Percentiles rank a stretch among this genome's conserved stretches.
These are phyloP conservation scores for Corvus cornix DNA, from an alignment of 2,113 vertebrate species.

Conservation along the genomic window DNA sequence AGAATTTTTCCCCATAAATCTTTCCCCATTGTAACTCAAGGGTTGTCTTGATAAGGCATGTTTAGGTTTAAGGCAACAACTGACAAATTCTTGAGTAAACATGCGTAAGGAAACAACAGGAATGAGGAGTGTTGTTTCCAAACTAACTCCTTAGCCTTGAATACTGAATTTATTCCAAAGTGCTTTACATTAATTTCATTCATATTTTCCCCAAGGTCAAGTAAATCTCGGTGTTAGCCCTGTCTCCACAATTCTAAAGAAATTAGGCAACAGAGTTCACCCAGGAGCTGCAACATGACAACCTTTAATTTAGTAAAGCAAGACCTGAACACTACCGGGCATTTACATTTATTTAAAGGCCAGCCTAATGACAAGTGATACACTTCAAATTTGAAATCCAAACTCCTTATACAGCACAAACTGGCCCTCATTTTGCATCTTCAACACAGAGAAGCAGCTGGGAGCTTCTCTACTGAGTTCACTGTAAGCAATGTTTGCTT, in stretches of 20 bases:
- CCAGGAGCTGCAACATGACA: neutral
- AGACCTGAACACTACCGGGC: neutral
- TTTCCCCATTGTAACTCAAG: neutral
- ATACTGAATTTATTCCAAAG: neutral
- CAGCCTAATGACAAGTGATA: neutral
- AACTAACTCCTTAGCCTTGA: neutral
- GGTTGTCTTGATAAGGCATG: neutral
- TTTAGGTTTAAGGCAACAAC: neutral
- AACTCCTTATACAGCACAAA: neutral
- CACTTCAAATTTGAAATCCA: neutral
- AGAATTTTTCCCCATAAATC: neutral
- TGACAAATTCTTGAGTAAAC: neutral
- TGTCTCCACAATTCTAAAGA: neutral
- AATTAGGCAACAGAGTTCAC: conserved; percentile 1
- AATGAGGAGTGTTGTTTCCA: neutral
- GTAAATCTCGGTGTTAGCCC: conserved; percentile 1
- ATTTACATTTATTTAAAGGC: neutral
- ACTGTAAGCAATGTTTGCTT: neutral
- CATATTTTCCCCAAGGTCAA: neutral
- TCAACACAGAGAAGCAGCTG: neutral
- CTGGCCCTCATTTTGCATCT: neutral
- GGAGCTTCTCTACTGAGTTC: neutral
- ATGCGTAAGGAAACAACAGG: neutral
- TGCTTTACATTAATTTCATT: neutral
- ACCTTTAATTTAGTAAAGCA: conserved; percentile 35